Conservation (phyloP, 2,113 vertebrate genomes). For the human region DNA sequence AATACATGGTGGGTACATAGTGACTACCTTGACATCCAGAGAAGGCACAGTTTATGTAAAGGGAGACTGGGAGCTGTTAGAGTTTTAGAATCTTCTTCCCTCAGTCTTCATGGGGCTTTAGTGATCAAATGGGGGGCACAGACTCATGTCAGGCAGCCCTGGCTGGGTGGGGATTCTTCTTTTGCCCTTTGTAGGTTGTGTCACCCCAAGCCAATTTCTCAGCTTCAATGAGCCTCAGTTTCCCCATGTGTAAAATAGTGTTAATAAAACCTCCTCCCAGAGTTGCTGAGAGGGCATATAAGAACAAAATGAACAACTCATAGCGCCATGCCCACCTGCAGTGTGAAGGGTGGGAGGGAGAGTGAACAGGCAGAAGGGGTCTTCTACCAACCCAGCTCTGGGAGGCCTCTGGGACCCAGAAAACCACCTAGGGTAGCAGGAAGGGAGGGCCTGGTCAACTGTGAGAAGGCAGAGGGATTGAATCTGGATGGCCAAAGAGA, state of each 20-base stretch:
- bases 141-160: background rate
- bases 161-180: background rate
- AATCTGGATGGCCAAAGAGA: background rate
- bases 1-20: background rate
- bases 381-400: background rate
- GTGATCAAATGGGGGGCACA: too few relatives aligned
- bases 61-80: background rate
- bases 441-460: background rate
- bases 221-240: background rate
- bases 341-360: background rate
- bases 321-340: accelerated
- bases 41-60: background rate
- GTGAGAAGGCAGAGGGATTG: background rate
- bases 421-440: too few relatives aligned
- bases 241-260: background rate
- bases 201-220: background rate
- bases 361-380: background rate
- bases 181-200: background rate
- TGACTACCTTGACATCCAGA: background rate
- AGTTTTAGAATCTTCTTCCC: background rate
- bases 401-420: too few relatives aligned
- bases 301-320: background rate
- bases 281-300: background rate
- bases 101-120: background rate
- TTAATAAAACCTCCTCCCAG: background rate